Percentiles rank a stretch among this genome's conserved stretches.
Conservation (phyloP, 2,113 vertebrate genomes). For the Tonatia bakeri region DNA sequence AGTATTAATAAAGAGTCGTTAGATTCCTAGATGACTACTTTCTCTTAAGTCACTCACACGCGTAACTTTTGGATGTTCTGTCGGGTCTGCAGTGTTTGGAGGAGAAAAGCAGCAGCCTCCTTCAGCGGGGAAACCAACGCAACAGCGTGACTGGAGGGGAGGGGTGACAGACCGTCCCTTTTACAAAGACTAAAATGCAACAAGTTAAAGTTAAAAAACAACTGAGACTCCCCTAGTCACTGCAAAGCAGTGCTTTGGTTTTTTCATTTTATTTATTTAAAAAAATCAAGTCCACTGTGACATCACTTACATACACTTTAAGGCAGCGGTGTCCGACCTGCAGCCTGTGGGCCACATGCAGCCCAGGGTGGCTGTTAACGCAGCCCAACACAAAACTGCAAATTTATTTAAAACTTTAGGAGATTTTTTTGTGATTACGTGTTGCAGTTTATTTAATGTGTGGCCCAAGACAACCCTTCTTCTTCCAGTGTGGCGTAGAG, state of each 20-base stretch:
- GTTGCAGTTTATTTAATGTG: too few species aligned
- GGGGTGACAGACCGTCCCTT: neutral
- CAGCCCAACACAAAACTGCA: too few species aligned
- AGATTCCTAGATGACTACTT: neutral
- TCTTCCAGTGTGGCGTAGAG: too few species aligned
- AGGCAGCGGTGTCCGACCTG: neutral
- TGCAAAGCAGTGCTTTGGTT: neutral
- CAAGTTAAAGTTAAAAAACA: neutral
- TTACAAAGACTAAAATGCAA: neutral
- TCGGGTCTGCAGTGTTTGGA: neutral
- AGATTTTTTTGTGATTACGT: too few species aligned
- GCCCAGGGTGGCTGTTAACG: too few species aligned
- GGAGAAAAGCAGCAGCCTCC: neutral
- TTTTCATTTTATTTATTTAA: neutral
- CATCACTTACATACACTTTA: neutral
- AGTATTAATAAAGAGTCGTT: neutral
- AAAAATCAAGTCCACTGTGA: neutral
- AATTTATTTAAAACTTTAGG: too few species aligned
- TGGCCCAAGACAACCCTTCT: too few species aligned
- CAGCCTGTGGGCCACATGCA: too few species aligned
- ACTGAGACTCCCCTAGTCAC: neutral
- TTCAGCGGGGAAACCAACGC: neutral
- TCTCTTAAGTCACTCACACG: neutral
- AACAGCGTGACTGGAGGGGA: accelerated
- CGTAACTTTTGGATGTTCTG: neutral